A percentile compares a stretch with the other conserved stretches of the same genome.
Conservation (phyloP, 1,140 invertebrate genomes). For the Drosophila arizonae region DNA sequence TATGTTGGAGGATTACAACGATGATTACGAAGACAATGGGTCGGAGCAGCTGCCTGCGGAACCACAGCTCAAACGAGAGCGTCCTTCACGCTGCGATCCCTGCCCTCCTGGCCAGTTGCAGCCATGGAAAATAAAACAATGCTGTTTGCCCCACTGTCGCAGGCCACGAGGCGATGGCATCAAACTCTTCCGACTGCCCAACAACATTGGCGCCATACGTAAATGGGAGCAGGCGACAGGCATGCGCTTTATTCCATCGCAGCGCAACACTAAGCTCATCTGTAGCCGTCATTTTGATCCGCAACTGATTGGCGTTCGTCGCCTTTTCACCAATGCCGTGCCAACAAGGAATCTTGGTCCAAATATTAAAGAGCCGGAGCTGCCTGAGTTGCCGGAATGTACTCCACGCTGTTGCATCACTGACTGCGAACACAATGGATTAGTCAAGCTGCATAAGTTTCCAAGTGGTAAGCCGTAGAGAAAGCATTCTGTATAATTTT, state of each 20-base stretch:
- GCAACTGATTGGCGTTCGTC: constrained; percentile 63
- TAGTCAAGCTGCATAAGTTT: constrained; percentile 56
- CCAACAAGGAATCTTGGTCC: constrained; percentile 52
- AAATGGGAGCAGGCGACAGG: constrained; percentile 68
- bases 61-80: constrained; percentile 29
- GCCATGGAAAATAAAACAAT: constrained; percentile 65
- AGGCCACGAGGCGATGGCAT: constrained; percentile 64
- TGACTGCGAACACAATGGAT: constrained; percentile 40
- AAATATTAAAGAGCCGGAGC: not conserved
- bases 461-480: constrained; percentile 47
- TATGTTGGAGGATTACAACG: constrained; percentile 6
- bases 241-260: constrained; percentile 63
- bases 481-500: not conserved
- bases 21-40: not conserved
- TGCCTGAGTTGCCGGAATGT: not conserved
- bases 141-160: constrained; percentile 67
- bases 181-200: constrained; percentile 65
- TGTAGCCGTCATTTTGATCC: constrained; percentile 71
- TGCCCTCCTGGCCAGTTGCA: constrained; percentile 33
- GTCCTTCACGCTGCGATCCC: constrained; percentile 36
- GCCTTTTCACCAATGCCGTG: constrained; percentile 62
- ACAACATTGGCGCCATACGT: constrained; percentile 49
- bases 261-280: constrained; percentile 69
- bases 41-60: not conserved
- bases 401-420: constrained; percentile 49